phyloP scores from a whole-genome alignment of 1,140 invertebrate genomes.

The Solen grandis region DNA sequence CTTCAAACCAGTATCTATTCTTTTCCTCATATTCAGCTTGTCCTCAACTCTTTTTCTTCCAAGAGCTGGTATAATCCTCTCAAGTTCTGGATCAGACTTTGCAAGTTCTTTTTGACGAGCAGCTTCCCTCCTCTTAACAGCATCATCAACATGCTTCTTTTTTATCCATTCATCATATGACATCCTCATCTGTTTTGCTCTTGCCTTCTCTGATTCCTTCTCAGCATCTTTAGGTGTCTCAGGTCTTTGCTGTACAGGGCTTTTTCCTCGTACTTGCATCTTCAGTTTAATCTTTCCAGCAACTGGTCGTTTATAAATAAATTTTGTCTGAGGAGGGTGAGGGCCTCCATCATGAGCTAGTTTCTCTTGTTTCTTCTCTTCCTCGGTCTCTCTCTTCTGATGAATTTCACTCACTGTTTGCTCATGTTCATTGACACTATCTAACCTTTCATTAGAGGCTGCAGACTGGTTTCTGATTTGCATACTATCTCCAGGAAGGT shows the following conservation, averaged over 20 bases:
- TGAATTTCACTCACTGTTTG: not conserved
- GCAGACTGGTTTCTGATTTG: slow-evolving; percentile 57
- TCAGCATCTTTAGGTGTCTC: slow-evolving; percentile 49
- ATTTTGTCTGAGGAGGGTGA: slow-evolving; percentile 67
- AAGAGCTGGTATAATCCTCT: slow-evolving; percentile 68
- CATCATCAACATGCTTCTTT: slow-evolving; percentile 68
- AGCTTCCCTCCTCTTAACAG: slow-evolving; percentile 58
- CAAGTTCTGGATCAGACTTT: slow-evolving; percentile 73
- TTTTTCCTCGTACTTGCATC: slow-evolving; percentile 47
- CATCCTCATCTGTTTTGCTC: slow-evolving; percentile 55
- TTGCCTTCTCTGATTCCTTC: slow-evolving; percentile 57
- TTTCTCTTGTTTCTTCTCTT: slow-evolving; percentile 48
- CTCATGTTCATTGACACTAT: slow-evolving; percentile 1
- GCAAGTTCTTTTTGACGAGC: slow-evolving; percentile 63
- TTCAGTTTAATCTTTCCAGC: slow-evolving; percentile 70
- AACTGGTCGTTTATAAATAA: slow-evolving; percentile 73
- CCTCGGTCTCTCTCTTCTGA: slow-evolving; percentile 21
- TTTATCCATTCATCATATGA: slow-evolving; percentile 75
- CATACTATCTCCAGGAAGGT: slow-evolving; percentile 51
- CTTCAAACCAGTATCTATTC: slow-evolving; percentile 70
- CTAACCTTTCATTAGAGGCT: slow-evolving; percentile 14
- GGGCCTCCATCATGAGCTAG: slow-evolving; percentile 41
- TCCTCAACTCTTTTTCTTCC: slow-evolving; percentile 70
- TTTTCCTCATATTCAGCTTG: slow-evolving; percentile 66
- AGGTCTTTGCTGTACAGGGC: slow-evolving; percentile 49